Conservation (phyloP, 35 echinoderm and acorn worm species). For the Antedon bifida region DNA sequence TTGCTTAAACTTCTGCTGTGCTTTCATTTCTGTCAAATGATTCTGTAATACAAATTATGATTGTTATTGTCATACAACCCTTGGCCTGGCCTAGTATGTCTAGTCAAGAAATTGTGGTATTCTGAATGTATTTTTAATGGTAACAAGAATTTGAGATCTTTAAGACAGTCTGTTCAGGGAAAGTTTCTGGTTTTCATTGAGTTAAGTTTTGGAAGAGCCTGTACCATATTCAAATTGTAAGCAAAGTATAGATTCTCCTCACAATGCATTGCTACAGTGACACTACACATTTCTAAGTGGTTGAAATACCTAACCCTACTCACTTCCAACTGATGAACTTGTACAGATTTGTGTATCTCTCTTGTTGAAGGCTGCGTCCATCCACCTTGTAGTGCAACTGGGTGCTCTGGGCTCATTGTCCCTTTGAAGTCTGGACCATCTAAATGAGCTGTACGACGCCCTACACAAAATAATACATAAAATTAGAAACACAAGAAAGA, state of each 20-base stretch:
- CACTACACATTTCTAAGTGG: too few relatives aligned
- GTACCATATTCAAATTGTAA: too few relatives aligned
- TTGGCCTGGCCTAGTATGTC: too few relatives aligned
- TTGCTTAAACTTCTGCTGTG: slow-evolving; percentile 45
- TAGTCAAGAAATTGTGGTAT: too few relatives aligned
- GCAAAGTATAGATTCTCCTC: too few relatives aligned
- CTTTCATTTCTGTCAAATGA: slow-evolving; percentile 70
- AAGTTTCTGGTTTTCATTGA: too few relatives aligned
- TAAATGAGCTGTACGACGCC: slow-evolving; percentile 54
- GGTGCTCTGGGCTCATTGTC: slow-evolving; percentile 68
- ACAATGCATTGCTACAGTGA: too few relatives aligned
- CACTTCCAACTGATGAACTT: slow-evolving; percentile 81
- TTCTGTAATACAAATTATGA: slow-evolving; percentile 22
- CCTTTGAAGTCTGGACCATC: slow-evolving; percentile 49
- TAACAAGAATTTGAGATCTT: too few relatives aligned
- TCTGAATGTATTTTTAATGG: too few relatives aligned
- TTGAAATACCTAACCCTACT: not conserved
- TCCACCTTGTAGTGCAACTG: slow-evolving; percentile 83
- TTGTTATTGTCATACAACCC: too few relatives aligned
- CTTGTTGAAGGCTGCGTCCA: slow-evolving; percentile 63
- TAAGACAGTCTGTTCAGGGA: too few relatives aligned
- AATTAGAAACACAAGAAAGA: not conserved
- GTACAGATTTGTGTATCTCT: slow-evolving; percentile 60
- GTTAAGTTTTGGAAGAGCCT: too few relatives aligned
- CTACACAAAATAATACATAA: slow-evolving; percentile 11